phyloP scores from a whole-genome alignment of 2,797 vertebrate genomes.

The Sebastes kiyomatsui region DNA sequence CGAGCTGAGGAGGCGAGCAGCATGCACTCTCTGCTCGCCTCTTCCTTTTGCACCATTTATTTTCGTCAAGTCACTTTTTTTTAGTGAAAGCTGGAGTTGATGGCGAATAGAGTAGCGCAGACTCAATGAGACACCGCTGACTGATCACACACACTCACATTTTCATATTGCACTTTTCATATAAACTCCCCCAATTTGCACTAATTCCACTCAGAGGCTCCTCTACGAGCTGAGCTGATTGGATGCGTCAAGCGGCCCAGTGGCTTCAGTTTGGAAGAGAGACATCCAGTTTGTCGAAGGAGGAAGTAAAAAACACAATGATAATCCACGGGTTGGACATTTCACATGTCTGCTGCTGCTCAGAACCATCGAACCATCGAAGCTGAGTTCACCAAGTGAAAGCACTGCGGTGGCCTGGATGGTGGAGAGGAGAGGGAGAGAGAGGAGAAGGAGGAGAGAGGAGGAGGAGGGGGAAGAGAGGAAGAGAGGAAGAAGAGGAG shows the following conservation, averaged over 20 bases:
- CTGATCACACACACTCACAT: background rate
- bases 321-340: background rate
- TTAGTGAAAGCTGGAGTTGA: background rate
- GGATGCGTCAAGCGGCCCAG: background rate
- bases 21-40: background rate
- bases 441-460: too few species aligned
- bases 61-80: background rate
- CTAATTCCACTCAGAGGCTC: slow-evolving; percentile 3
- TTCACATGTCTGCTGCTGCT: slow-evolving; percentile 21
- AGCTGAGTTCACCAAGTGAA: background rate
- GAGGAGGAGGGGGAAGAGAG: background rate
- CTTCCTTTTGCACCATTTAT: background rate
- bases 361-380: background rate
- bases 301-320: background rate
- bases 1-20: background rate
- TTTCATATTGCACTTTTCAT: background rate
- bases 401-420: slow-evolving; percentile 47
- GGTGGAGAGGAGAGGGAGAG: background rate
- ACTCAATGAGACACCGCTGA: background rate
- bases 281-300: background rate
- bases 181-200: slow-evolving; percentile 11
- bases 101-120: background rate
- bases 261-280: background rate
- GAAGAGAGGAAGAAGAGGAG: background rate
- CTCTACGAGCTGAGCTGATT: background rate